Evolutionary conservation across 2,888 invertebrate genomes (phyloP), one percentile per base, ranked within the genome.

Genomic region (Sinohyriopsis cumingii): DNA sequence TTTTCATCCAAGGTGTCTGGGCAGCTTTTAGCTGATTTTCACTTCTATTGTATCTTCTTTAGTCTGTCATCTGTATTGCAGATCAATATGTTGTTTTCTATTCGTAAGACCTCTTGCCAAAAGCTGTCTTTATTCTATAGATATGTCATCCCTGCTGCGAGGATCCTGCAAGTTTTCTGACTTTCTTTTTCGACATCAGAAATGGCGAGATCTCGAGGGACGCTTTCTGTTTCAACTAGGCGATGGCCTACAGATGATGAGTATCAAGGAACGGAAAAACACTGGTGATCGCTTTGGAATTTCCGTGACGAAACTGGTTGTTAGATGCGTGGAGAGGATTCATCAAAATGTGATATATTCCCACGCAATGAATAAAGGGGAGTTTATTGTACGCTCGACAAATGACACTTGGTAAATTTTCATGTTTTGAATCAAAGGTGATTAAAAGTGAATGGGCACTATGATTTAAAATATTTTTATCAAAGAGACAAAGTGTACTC

Each of bases 361-460:
- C 25, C 33, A 61, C 61, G 67, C 56, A 19, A 55, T 54, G 1
- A 56, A 57, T 9, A 55, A 61, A 3, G 56, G 59, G 24, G 67
- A 67, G 56, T 71, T 62, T 57, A 64, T 71, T 28, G 67, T 67
- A 22, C 65, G 53, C 61, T 45, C 63, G 6, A 71, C 71, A 28
- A 67, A 57, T 15, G 67, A 71, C 64, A 60, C 67, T 18, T 71
- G 71, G 71, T 71, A 67, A 64, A 59, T 53, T 24, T 19, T 33
- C 33, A 6, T 63, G 53, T n/a, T 33, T n/a, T 20, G 9, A 63
- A 20, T 45, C 12, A 53, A 45, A 53, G 54, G 12, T 45, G 12
- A 15, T 45, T 45, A 2, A 12, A 45, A 45, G 15, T 3, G 45
- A 45, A 3, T 45, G 2, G 15, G 3, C 45, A 45, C 12, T 12